Percentiles rank a stretch among this genome's conserved stretches.
phyloP scores from a whole-genome alignment of 2,888 invertebrate species.

The Caenorhabditis becei region DNA sequence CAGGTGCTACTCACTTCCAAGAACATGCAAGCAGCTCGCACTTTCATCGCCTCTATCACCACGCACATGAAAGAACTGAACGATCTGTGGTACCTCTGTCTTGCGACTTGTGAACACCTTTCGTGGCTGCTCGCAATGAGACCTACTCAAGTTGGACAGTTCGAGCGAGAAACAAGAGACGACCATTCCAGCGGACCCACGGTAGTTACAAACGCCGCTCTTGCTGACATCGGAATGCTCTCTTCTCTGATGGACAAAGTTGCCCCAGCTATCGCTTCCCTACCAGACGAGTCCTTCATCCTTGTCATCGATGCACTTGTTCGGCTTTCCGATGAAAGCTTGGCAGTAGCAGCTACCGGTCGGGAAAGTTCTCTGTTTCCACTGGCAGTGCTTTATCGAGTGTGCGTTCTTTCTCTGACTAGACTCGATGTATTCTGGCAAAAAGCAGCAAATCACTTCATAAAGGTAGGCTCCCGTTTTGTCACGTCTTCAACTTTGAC shows the following conservation, averaged over 20 bases:
- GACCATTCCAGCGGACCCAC: constrained; percentile 47
- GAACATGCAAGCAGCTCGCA: constrained; percentile 96
- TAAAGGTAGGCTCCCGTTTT: constrained; percentile 43
- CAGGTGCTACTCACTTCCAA: constrained; percentile 97
- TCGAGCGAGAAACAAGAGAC: constrained; percentile 66
- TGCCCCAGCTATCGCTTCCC: constrained; percentile 50
- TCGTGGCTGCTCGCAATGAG: constrained; percentile 96
- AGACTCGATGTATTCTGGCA: constrained; percentile 60
- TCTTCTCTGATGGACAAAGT: constrained; percentile 66
- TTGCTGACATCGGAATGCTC: constrained; percentile 60
- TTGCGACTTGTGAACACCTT: constrained; percentile 92
- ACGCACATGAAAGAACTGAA: constrained; percentile 51
- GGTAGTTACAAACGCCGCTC: constrained; percentile 66
- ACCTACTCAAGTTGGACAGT: constrained; percentile 93
- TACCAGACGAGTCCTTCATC: constrained; percentile 31
- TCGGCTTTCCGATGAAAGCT: constrained; percentile 68
- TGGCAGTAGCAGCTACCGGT: constrained; percentile 66
- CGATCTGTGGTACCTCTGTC: constrained; percentile 85
- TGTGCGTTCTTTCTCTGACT: constrained; percentile 36
- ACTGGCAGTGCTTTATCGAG: constrained; percentile 61
- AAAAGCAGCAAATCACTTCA: constrained; percentile 63
- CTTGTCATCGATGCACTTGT: constrained; percentile 49
- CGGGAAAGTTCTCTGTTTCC: constrained; percentile 65
- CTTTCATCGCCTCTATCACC: constrained; percentile 85
- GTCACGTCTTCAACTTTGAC: no score